Evolutionary conservation across 2,113 vertebrate species (phyloP), one percentile per base, ranked within the genome.

Genomic region (Nanorana parkeri): DNA sequence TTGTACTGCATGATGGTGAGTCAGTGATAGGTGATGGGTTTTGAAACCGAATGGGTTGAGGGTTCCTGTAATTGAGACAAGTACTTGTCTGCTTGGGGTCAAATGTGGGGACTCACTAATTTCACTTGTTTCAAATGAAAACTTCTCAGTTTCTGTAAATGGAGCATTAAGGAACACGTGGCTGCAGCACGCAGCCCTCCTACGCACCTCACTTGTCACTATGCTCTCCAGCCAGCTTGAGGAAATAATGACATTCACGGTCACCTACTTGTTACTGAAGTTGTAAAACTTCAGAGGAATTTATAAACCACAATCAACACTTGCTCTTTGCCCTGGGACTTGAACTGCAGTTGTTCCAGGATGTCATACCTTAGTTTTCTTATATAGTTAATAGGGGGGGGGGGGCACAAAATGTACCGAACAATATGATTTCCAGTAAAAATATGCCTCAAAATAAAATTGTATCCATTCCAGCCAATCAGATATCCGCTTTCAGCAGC

Each of bases 231-330:
- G 36, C 68, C 36, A 52, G 32, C 29, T 36, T 79, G 15, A 7
- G 5, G 51, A 55, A 7, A 28, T 36, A 63, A 23, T 63, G 68
- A 52, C 17, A 47, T 68, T 64, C 36, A 15, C 17, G 72, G 68
- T 73, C 54, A 28, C 17, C 17, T 61, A 65, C 68, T 36, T 54
- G 63, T 83, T 72, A 78, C 10, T n/a, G 17, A 29, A 1, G 24
- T 36, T 20, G 54, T 78, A 41, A 67, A 52, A 63, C 60, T 51
- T 29, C 41, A 24, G 24, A 65, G 20, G 32, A 64, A 23, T 65
- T 51, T 66, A 74, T 65, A 36, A 28, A 66, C 47, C 60, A 4
- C 77, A 67, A 26, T 77, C 36, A n/a, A 54, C 69, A 72, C 68
- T 55, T 56, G 69, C 54, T 29, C 69, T 73, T 73, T 73, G 69